Evolutionary conservation across 2,797 vertebrate genomes (phyloP).

Genomic region (Fringilla coelebs): DNA sequence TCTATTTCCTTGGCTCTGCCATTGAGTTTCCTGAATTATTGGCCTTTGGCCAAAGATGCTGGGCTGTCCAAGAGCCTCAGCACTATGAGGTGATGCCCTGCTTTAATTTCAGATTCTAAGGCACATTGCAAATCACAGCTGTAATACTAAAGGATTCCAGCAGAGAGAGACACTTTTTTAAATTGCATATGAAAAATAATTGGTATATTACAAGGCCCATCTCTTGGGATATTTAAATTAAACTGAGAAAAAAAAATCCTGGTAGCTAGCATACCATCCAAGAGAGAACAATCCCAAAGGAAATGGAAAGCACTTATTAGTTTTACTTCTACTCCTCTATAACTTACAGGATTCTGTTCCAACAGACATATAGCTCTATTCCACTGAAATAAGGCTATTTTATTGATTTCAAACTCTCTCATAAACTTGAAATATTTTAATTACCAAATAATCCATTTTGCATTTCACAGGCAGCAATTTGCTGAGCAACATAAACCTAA

Average conservation of each 20-base stretch:
- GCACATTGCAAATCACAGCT: background rate
- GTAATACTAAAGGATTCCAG: background rate
- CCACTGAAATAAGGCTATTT: background rate
- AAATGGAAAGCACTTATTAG: background rate
- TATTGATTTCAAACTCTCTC: conserved; percentile 10
- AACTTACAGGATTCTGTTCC: background rate
- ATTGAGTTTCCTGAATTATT: background rate
- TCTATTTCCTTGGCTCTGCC: background rate
- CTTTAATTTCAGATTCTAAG: background rate
- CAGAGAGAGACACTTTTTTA: background rate
- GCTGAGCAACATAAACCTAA: background rate
- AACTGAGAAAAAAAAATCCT: background rate
- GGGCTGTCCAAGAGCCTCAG: background rate
- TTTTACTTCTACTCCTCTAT: background rate
- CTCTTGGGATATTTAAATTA: background rate
- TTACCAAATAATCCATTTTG: conserved; percentile 41
- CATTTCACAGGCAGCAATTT: conserved; percentile 6
- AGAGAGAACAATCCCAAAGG: background rate
- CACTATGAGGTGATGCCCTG: background rate
- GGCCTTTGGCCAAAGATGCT: background rate
- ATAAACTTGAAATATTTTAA: conserved; percentile 55
- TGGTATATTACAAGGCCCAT: background rate
- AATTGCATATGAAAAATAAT: background rate
- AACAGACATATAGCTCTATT: background rate
- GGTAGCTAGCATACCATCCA: background rate